phyloP scores from a whole-genome alignment of 2,113 vertebrate genomes.

The Chloropsis hardwickii region DNA sequence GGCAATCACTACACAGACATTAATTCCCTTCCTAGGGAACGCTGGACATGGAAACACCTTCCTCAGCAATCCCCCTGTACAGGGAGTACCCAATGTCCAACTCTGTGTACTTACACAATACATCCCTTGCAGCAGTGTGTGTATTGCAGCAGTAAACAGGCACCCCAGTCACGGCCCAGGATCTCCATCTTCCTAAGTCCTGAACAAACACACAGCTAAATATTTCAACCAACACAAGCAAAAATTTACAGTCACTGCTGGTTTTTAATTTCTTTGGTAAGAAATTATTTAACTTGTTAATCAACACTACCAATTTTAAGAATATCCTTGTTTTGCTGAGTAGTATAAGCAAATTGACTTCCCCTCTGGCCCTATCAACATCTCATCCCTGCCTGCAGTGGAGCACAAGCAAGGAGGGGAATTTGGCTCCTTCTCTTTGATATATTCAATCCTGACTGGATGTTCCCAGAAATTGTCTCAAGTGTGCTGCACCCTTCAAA shows the following conservation, averaged over 20 bases:
- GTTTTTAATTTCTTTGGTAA: not conserved
- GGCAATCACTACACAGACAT: not conserved
- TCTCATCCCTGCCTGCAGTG: too few relatives aligned
- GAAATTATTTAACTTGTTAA: not conserved
- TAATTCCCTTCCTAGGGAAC: not conserved
- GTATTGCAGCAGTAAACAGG: not conserved
- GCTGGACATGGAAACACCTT: not conserved
- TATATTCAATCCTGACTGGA: not conserved
- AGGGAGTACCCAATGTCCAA: not conserved
- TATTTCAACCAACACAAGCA: not conserved
- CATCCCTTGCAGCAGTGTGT: not conserved
- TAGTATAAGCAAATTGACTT: not conserved
- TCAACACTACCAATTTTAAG: not conserved
- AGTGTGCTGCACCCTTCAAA: not conserved
- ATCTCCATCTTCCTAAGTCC: not conserved
- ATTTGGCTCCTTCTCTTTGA: not conserved
- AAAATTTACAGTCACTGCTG: not conserved
- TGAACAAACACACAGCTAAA: not conserved
- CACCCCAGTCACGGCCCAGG: not conserved
- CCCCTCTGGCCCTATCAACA: not conserved
- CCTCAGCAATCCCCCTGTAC: not conserved
- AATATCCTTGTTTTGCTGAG: not conserved
- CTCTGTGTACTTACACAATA: not conserved
- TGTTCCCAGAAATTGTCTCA: not conserved
- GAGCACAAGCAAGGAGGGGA: not conserved